Base-by-base conservation (phyloP, 2,888 invertebrate species). In the Xestia ashworthii region DNA sequence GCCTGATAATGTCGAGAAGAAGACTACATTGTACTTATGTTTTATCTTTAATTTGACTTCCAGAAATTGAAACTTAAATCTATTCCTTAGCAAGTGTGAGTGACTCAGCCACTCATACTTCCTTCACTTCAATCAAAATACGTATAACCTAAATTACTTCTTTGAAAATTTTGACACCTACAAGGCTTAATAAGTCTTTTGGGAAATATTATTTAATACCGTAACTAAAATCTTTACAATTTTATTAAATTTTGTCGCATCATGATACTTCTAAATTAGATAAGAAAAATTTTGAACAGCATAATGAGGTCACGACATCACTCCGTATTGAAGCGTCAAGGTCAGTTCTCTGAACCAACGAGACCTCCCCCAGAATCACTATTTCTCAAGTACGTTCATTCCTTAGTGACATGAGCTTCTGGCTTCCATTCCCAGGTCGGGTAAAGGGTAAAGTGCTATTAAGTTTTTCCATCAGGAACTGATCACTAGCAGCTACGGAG, bases 291-390 rank as follows among this genome's bases (percentile, higher is more conserved):
- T 4, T 71, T 44, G 32, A 71, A 8, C 46, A 38, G 38, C 48
- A 46, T 58, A 71, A 48, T 64, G 5, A 64, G 62, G 44, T 62
- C n/a, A 64, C n/a, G n/a, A 38, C 71, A 4, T 71, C n/a, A 11
- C 64, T n/a, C n/a, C 16, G 1, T n/a, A 41, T 65, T 19, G 46
- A 62, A n/a, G 8, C 1, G 4, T 38, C n/a, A 71, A 38, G 66
- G 19, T 72, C 46, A 71, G n/a, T n/a, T 65, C 66, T n/a, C 48
- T 50, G 48, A 62, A 60, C 46, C n/a, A 58, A 58, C 19, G 16
- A 19, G 16, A n/a, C 32, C 32, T 32, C 3, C 3, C 1, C 32
- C 32, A 32, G 32, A 32, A 32, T 32, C 32, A 32, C 32, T 32
- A 32, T 32, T 32, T 32, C 32, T 32, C 1, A 32, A 32, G 32